Evolutionary conservation across 2,797 vertebrate species (phyloP), one percentile per base, ranked within the genome.

Genomic region (Lepidocolaptes lacrymiger): DNA sequence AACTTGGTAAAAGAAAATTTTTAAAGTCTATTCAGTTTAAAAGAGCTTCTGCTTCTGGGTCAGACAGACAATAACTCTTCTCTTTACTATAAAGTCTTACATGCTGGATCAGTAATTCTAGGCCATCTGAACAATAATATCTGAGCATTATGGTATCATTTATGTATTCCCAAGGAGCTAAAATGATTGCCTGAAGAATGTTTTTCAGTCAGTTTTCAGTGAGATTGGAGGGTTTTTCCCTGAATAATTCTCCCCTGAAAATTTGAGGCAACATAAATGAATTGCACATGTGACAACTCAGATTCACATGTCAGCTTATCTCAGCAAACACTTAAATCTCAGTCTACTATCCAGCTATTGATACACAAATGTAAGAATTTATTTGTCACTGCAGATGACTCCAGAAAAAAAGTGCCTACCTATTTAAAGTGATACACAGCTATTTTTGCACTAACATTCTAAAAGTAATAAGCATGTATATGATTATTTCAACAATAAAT

Each of bases 1-100:
- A 95, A 93, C 88, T 93, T 96, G 73, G 90, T 95, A 85, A 95
- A 78, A 81, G 54, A 75, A 62, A 95, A 62, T 52, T 88, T 92
- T 88, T 28, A 54, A 83, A 94, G 64, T 74, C 81, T 91, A 14
- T 51, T 77, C n/a, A 46, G 49, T 80, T 91, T 85, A 88, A 88
- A 79, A 64, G 14, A 94, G 58, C 82, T 95, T 80, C 91, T 95
- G 88, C 85, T 93, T 92, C 79, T 95, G 58, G 93, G 94, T 91
- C 93, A 95, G 89, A 61, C 48, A 88, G 78, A 91, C 66, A 90
- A 78, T 92, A 95, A 95, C 23, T 96, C 87, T 92, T 87, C 56
- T 71, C 24, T 77, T 88, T 83, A 43, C 74, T 88, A 10, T 55
- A 72, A 71, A 85, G 56, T 24, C 34, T 94, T 76, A 61, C 14